A percentile compares a stretch with the other conserved stretches of the same genome.
These are phyloP conservation scores for Coregonus ussuriensis DNA, from an alignment of 2,797 vertebrate species.

Conservation along the genomic window DNA sequence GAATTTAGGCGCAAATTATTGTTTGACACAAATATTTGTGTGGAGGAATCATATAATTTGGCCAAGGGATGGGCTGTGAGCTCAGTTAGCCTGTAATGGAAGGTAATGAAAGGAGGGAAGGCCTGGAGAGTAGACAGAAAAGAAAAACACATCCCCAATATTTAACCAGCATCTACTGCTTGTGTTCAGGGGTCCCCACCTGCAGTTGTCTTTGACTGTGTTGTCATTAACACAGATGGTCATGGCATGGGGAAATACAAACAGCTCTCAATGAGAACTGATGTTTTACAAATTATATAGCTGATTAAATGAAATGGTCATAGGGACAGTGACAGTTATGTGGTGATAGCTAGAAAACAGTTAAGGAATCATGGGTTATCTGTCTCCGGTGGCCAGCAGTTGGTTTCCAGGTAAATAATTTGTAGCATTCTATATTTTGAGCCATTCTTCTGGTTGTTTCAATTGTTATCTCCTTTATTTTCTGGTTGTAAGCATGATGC, in stretches of 20 bases:
- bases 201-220: conserved; percentile 2
- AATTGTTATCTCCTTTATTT: not conserved
- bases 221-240: not conserved
- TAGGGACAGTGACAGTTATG: conserved; percentile 3
- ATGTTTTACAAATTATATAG: conserved; percentile 27
- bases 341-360: not conserved
- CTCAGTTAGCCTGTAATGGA: conserved; percentile 22
- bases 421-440: not conserved
- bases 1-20: conserved; percentile 10
- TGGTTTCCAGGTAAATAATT: not conserved
- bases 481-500: not conserved
- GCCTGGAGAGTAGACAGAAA: conserved; percentile 3
- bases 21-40: conserved; percentile 41
- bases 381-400: not conserved
- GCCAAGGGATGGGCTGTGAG: conserved; percentile 14
- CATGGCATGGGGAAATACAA: not conserved
- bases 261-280: conserved; percentile 24
- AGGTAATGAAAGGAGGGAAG: conserved; percentile 20
- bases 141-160: not conserved
- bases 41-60: conserved; percentile 30
- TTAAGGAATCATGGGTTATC: not conserved
- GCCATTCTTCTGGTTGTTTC: not conserved
- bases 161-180: conserved; percentile 17
- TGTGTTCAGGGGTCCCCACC: conserved; percentile 12
- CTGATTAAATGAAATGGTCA: conserved; percentile 29